Evolutionary conservation across 2,113 vertebrate genomes (phyloP).

Genomic region (Corapipo altera): DNA sequence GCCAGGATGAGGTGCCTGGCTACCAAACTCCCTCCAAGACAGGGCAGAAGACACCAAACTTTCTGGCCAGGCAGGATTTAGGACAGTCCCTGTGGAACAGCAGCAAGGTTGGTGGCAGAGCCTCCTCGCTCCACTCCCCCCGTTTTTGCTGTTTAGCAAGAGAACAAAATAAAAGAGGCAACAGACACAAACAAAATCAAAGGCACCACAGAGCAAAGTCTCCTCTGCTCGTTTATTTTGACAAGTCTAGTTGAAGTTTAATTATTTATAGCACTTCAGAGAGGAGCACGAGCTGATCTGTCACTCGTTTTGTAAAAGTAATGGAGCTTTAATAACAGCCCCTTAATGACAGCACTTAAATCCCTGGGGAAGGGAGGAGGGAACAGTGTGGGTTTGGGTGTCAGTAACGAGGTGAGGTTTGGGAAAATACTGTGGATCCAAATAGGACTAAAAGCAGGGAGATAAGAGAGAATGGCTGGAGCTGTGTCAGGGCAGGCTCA

Average conservation of each 20-base stretch:
- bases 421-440: background rate
- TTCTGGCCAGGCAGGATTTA: background rate
- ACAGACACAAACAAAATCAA: background rate
- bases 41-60: background rate
- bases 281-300: background rate
- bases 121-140: background rate
- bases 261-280: constrained; percentile 7
- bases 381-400: background rate
- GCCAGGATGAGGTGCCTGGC: background rate
- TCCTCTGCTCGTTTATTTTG: background rate
- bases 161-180: background rate
- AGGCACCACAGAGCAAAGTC: background rate
- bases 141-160: background rate
- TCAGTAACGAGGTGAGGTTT: background rate
- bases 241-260: background rate
- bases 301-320: background rate
- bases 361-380: background rate
- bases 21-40: background rate
- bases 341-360: background rate
- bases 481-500: background rate
- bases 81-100: background rate
- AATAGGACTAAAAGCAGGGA: background rate
- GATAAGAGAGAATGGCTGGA: background rate
- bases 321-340: background rate
- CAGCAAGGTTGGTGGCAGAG: background rate